Evolutionary conservation across 2,113 vertebrate genomes (phyloP).

Genomic region (Toxotes jaculatrix): DNA sequence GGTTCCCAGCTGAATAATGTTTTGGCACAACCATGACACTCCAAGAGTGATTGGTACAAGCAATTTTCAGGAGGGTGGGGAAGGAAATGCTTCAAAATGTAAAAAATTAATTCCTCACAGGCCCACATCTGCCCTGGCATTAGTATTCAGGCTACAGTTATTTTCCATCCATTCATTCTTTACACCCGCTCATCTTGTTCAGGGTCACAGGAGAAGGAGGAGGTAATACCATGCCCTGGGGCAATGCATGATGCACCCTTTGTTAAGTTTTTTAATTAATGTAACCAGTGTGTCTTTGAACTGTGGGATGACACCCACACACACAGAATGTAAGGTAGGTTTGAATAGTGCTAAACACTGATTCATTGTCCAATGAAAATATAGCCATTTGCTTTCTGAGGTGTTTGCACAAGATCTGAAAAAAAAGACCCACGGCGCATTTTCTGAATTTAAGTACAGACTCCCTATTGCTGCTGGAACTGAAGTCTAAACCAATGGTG

Average conservation of each 20-base stretch:
- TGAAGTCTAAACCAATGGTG: neutral
- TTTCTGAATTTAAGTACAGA: neutral
- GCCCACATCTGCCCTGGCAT: neutral
- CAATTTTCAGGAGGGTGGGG: conserved; percentile 1
- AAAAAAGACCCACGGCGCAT: neutral
- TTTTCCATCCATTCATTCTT: neutral
- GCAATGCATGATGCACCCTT: too few species aligned
- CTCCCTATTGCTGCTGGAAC: neutral
- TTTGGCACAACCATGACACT: conserved; percentile 26
- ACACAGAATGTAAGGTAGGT: neutral
- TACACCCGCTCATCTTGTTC: neutral
- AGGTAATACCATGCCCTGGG: neutral
- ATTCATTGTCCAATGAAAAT: neutral
- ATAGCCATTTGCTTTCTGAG: neutral
- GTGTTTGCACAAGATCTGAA: neutral
- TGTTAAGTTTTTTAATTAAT: conserved; percentile 5
- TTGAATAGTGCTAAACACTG: neutral
- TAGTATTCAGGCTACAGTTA: neutral
- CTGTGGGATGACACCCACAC: neutral
- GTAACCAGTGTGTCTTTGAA: neutral
- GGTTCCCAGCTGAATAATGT: conserved; percentile 1
- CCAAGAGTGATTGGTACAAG: neutral
- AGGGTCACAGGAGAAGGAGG: neutral
- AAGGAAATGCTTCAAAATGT: neutral
- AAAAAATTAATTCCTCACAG: neutral